phyloP scores from a whole-genome alignment of 2,797 vertebrate genomes.

The Macropodus opercularis region DNA sequence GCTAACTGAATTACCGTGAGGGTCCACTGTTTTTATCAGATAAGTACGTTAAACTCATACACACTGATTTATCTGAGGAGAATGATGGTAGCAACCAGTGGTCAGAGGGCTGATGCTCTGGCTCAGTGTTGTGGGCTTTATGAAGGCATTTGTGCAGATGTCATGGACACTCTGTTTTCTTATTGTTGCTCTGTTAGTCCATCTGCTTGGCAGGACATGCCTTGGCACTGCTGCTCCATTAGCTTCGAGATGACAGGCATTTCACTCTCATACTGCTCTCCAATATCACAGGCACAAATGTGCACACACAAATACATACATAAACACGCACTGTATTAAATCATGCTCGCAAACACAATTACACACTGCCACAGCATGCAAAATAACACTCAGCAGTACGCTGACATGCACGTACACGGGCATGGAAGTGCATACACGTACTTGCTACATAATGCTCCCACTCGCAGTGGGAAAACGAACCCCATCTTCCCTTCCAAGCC shows the following conservation, averaged over 20 bases:
- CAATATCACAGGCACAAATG: conserved; percentile 65
- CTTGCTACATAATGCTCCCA: conserved; percentile 25
- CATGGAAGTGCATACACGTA: conserved; percentile 2
- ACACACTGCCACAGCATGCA: conserved; percentile 24
- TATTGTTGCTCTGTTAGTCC: conserved; percentile 65
- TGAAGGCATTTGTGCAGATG: conserved; percentile 51
- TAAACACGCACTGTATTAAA: conserved; percentile 33
- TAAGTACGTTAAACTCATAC: conserved; percentile 11
- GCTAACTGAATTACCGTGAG: neutral
- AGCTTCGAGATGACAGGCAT: conserved; percentile 68
- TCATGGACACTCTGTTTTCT: conserved; percentile 59
- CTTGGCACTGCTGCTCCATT: conserved; percentile 58
- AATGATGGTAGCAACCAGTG: conserved; percentile 29
- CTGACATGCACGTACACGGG: conserved; percentile 4
- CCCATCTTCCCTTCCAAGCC: conserved; percentile 28
- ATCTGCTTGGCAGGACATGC: conserved; percentile 69
- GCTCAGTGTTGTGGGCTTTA: conserved; percentile 47
- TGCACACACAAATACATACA: conserved; percentile 32
- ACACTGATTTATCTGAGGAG: conserved; percentile 28
- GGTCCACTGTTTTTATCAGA: conserved; percentile 4
- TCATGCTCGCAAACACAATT: conserved; percentile 25
- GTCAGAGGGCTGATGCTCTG: conserved; percentile 34
- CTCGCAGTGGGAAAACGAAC: conserved; percentile 39
- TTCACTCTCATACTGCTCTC: conserved; percentile 53
- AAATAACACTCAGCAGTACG: conserved; percentile 1